A percentile compares a stretch with the other conserved stretches of the same genome.
phyloP scores from a whole-genome alignment of 2,113 vertebrate genomes.

The Ahaetulla prasina region DNA sequence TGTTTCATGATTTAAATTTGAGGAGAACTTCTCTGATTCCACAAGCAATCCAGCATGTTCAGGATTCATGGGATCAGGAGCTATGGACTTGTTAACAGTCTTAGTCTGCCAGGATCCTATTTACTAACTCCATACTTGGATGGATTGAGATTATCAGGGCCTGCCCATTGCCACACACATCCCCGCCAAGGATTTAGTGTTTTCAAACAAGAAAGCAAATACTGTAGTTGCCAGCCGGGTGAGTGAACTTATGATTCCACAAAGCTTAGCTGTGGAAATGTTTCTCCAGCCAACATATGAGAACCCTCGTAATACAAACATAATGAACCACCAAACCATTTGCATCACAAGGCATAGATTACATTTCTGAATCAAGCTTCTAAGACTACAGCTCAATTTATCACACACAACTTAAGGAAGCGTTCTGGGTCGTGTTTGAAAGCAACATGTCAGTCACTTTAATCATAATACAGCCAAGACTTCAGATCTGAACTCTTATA shows the following conservation, averaged over 20 bases:
- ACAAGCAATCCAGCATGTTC: not conserved
- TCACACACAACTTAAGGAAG: not conserved
- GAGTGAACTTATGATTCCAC: not conserved
- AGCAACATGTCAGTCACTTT: not conserved
- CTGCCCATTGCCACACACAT: not conserved
- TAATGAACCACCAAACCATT: not conserved
- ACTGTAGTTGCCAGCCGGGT: not conserved
- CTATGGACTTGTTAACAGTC: not conserved
- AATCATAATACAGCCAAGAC: not conserved
- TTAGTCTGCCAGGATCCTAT: not conserved
- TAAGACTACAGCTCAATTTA: not conserved
- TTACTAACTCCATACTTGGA: not conserved
- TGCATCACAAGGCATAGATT: not conserved
- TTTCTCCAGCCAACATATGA: not conserved
- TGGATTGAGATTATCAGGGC: not conserved
- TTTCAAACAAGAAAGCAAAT: not conserved
- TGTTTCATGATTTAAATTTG: rapidly evolving
- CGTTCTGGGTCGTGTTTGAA: not conserved
- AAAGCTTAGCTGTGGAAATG: not conserved
- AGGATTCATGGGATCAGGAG: not conserved
- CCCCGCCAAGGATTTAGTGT: not conserved
- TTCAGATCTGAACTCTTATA: not conserved
- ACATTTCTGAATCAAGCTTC: not conserved
- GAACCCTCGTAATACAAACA: not conserved
- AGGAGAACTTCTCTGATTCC: not conserved